phyloP scores from a whole-genome alignment of 2,797 vertebrate genomes.

The Limnodromus scolopaceus region DNA sequence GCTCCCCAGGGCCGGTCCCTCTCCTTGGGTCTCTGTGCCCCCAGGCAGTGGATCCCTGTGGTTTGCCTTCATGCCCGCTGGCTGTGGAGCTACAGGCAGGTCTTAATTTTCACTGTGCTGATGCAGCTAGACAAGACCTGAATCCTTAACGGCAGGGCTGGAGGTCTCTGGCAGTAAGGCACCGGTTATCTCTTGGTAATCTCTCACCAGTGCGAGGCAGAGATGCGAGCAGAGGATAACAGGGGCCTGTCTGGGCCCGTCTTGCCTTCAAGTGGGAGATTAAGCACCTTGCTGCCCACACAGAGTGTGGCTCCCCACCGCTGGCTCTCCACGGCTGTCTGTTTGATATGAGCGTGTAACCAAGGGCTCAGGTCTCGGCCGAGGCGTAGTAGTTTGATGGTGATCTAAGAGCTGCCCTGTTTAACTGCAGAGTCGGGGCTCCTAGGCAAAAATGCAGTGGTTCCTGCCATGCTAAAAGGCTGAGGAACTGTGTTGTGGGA shows the following conservation, averaged over 20 bases:
- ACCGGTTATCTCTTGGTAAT: not conserved
- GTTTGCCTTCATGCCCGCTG: not conserved
- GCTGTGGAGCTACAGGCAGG: not conserved
- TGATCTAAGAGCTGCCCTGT: not conserved
- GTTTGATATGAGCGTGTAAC: accelerated
- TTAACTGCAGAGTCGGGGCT: not conserved
- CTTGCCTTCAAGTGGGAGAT: not conserved
- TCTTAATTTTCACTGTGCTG: not conserved
- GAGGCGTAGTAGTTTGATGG: not conserved
- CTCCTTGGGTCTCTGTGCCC: not conserved
- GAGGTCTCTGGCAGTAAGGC: not conserved
- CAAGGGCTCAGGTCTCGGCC: not conserved
- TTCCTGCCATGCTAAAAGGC: not conserved
- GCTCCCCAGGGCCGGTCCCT: not conserved
- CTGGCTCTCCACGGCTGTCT: not conserved
- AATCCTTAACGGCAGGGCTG: not conserved
- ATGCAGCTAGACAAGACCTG: conserved; percentile 34
- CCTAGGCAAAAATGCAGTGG: not conserved
- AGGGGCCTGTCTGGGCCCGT: conserved; percentile 18
- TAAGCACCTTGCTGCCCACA: not conserved
- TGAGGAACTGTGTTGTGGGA: not conserved
- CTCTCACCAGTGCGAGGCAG: not conserved
- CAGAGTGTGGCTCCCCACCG: not conserved
- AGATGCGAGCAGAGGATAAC: not conserved
- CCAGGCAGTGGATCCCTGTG: not conserved